A percentile compares a stretch with the other conserved stretches of the same genome.
These are phyloP conservation scores for Eupelmus urozonus DNA, from an alignment of 2,888 invertebrate species.

Conservation along the genomic window DNA sequence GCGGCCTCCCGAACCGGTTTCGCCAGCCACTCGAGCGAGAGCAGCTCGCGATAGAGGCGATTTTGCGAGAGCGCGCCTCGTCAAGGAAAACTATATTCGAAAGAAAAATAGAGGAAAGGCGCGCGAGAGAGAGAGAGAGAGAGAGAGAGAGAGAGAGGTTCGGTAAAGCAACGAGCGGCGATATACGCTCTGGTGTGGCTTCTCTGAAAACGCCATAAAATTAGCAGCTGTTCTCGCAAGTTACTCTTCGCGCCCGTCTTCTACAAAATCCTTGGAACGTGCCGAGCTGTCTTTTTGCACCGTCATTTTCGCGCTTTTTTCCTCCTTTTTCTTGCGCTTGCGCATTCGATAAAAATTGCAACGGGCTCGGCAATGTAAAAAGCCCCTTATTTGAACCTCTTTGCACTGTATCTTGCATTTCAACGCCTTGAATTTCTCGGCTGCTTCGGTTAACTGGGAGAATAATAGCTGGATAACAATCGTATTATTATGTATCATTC, in stretches of 20 bases:
- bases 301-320: constrained; percentile 28
- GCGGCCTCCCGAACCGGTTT: constrained; percentile 42
- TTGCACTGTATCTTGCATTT: constrained; percentile 28
- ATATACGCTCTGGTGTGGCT: constrained; percentile 33
- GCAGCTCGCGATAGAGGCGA: constrained; percentile 42
- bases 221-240: constrained; percentile 57
- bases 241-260: constrained; percentile 32
- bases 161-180: constrained; percentile 37
- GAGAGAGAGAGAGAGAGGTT: constrained; percentile 34
- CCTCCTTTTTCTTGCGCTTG: background rate
- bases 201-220: constrained; percentile 60
- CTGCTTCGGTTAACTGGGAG: no score
- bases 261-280: constrained; percentile 49
- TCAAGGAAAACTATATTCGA: constrained; percentile 57
- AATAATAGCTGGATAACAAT: no score
- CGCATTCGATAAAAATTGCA: constrained; percentile 35
- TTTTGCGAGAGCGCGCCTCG: constrained; percentile 55
- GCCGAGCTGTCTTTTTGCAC: constrained; percentile 36
- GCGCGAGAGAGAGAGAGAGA: constrained; percentile 39
- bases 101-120: constrained; percentile 45
- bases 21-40: constrained; percentile 7
- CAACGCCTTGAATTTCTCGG: constrained; percentile 23
- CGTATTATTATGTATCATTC: no score
- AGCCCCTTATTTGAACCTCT: constrained; percentile 40
- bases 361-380: constrained; percentile 25